Evolutionary conservation across 2,888 invertebrate genomes (phyloP).

Genomic region (Mesoligia furuncula): DNA sequence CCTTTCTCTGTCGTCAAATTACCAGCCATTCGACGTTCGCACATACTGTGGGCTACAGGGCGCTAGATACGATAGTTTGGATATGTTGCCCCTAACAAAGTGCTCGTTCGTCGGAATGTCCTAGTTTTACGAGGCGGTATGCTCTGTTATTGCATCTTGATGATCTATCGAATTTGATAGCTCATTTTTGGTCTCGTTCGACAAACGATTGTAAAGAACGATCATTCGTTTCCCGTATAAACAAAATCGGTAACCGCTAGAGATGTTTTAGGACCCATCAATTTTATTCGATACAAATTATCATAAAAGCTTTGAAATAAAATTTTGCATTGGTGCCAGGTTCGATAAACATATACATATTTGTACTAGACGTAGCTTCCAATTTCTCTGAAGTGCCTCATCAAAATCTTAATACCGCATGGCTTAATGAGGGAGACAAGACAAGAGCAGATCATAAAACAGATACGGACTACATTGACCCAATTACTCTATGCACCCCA

Average conservation of each 20-base stretch:
- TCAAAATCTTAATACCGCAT: constrained; percentile 6
- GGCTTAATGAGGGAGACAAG: constrained; percentile 10
- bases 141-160: constrained; percentile 54
- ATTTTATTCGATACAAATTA: constrained; percentile 30
- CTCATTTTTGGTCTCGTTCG: constrained; percentile 8
- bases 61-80: constrained; percentile 62
- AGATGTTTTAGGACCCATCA: constrained; percentile 24
- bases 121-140: constrained; percentile 50
- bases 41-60: constrained; percentile 68
- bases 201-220: neutral
- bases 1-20: constrained; percentile 84
- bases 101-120: constrained; percentile 41
- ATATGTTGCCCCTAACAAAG: constrained; percentile 58
- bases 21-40: constrained; percentile 76
- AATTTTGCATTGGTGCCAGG: neutral
- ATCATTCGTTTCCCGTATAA: neutral
- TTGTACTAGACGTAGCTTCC: neutral
- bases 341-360: neutral
- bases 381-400: constrained; percentile 10
- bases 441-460: constrained; percentile 31
- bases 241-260: constrained; percentile 7
- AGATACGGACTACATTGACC: constrained; percentile 43
- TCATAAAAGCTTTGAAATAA: constrained; percentile 20
- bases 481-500: constrained; percentile 52
- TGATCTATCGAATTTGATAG: constrained; percentile 31